These are phyloP conservation scores for Dascillus cervinus DNA, from an alignment of 2,888 invertebrate genomes.

Conservation along the genomic window DNA sequence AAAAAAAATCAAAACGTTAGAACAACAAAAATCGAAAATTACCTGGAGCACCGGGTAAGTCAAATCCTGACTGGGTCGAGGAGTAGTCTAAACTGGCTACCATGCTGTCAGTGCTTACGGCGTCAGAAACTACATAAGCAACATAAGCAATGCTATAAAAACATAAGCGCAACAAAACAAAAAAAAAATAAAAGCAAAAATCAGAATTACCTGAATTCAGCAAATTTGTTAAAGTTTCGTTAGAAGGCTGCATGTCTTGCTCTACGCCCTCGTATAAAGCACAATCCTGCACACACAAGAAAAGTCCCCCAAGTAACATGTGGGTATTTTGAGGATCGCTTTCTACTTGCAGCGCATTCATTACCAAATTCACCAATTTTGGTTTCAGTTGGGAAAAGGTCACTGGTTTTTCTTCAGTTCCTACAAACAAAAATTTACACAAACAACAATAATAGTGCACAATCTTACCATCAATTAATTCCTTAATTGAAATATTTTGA, in stretches of 20 bases:
- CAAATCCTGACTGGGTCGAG: no score
- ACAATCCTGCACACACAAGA: slow-evolving; percentile 72
- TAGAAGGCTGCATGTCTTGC: slow-evolving; percentile 49
- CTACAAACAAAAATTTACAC: slow-evolving; percentile 20
- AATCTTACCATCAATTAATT: slow-evolving; percentile 45
- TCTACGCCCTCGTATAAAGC: slow-evolving; percentile 68
- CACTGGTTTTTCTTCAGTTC: slow-evolving; percentile 30
- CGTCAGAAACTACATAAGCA: slow-evolving; percentile 36
- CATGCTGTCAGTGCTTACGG: slow-evolving; percentile 43
- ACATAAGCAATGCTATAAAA: slow-evolving; percentile 4
- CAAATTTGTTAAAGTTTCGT: slow-evolving; percentile 51
- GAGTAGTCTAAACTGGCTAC: slow-evolving; percentile 39
- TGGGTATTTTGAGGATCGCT: slow-evolving; percentile 80
- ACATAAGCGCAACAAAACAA: neutral
- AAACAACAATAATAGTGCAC: no score
- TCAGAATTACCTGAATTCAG: slow-evolving; percentile 58
- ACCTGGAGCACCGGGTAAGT: no score
- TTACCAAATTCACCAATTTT: slow-evolving; percentile 69
- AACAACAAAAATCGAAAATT: no score
- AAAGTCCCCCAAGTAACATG: slow-evolving; percentile 73
- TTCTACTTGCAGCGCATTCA: slow-evolving; percentile 78
- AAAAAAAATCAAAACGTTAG: no score
- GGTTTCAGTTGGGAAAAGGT: slow-evolving; percentile 67
- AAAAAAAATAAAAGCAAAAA: slow-evolving; percentile 8
- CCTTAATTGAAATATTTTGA: slow-evolving; percentile 64